Evolutionary conservation across 2,888 invertebrate species (phyloP), one percentile per base, ranked within the genome.

Genomic region (Agrenia bidenticulata): DNA sequence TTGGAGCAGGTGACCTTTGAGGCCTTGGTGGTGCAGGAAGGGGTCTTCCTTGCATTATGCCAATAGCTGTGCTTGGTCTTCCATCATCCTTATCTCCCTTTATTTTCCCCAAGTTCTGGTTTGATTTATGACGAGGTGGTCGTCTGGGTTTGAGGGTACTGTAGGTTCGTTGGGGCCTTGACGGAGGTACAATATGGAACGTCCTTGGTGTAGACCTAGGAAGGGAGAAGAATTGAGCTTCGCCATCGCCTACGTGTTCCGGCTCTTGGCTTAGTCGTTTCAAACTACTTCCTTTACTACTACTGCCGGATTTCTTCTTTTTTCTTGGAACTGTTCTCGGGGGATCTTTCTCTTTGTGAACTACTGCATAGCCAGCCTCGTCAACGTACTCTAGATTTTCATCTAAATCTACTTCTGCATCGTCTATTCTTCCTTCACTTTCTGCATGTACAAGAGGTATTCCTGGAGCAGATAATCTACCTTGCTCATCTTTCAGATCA

Each of bases 21-120:
- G 92, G 92, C 64, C 92, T 83, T 1, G 93, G 93, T 0, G 93
- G 93, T 2, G 93, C 88, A 1, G 93, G 93, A 72, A 93, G 80
- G 0, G 93, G 93, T 70, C 93, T 84, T 32, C 32, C 88, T 80
- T 90, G 89, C 88, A 93, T 92, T 17, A 73, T 71, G n/a, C 70
- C 70, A 51, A 73, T 73, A 21, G 69, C 67, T 11, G 68, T 67
- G 49, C 67, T 69, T 1, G 73, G 70, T 13, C 63, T 58, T n/a
- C 56, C 63, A 0, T 13, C 59, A 11, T 42, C 64, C 5, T 45
- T 49, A 17, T 17, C 55, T 55, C 64, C 26, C n/a, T 58, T 56
- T 1, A 54, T 7, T 21, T 59, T 17, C 15, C 62, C 55, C 24
- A 55, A 63, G 23, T 65, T 60, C n/a, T 21, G 45, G 21, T 24